A percentile compares a stretch with the other conserved stretches of the same genome.
Evolutionary conservation across 2,888 invertebrate species (phyloP).

Genomic region (Archips xylosteana): DNA sequence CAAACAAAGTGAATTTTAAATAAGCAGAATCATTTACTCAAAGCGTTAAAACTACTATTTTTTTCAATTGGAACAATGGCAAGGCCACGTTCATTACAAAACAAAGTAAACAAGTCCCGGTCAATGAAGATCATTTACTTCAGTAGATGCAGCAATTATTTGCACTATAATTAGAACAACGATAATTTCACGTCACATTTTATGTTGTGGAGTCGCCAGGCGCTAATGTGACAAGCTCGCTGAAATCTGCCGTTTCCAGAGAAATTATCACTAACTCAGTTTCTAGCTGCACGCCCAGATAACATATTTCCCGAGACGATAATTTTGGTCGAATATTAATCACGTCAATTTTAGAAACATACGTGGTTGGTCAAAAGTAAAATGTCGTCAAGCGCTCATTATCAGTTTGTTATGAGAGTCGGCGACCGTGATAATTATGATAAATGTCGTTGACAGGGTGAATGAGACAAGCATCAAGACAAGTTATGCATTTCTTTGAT

Average conservation of each 20-base stretch:
- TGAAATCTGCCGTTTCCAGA: background rate
- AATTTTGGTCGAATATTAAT: background rate
- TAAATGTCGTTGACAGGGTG: background rate
- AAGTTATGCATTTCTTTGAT: background rate
- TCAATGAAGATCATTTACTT: conserved; percentile 5
- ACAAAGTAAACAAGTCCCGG: conserved; percentile 3
- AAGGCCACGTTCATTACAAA: background rate
- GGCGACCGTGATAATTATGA: background rate
- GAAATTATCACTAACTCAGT: background rate
- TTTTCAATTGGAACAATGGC: background rate
- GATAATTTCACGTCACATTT: background rate
- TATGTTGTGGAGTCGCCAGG: background rate
- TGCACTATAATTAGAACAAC: background rate
- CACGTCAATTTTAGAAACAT: background rate
- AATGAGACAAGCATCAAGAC: background rate
- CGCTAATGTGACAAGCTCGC: background rate
- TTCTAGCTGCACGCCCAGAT: background rate
- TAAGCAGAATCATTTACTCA: background rate
- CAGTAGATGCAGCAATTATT: background rate
- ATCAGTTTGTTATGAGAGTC: conserved; percentile 3
- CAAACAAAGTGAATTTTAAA: background rate
- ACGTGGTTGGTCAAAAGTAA: background rate
- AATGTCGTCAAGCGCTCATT: conserved; percentile 9
- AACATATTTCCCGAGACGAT: background rate
- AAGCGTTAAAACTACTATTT: background rate